A percentile compares a stretch with the other conserved stretches of the same genome.
phyloP scores from a whole-genome alignment of 1,140 invertebrate species.

The Bemisia tabaci region DNA sequence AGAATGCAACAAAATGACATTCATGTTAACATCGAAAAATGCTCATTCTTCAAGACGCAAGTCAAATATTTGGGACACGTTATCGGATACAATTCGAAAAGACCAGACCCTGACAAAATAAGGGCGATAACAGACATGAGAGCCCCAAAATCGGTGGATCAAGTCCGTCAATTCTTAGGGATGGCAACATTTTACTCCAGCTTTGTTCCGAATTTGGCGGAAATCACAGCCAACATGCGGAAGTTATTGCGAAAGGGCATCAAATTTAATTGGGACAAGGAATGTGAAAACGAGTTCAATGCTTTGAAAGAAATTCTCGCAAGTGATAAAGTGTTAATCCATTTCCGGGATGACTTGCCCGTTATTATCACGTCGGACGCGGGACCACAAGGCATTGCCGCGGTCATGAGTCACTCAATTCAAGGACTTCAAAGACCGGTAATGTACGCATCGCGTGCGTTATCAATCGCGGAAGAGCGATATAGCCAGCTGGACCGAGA shows the following conservation, averaged over 20 bases:
- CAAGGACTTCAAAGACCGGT: slow-evolving; percentile 31
- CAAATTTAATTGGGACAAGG: slow-evolving; percentile 14
- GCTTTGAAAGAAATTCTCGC: slow-evolving; percentile 24
- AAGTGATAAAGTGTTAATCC: slow-evolving; percentile 18
- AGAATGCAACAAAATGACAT: slow-evolving; percentile 4
- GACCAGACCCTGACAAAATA: slow-evolving; percentile 30
- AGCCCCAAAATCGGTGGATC: slow-evolving; percentile 25
- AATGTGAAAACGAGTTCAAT: slow-evolving; percentile 23
- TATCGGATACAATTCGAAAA: slow-evolving; percentile 25
- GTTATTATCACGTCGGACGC: slow-evolving; percentile 36
- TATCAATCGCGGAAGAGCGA: slow-evolving; percentile 30
- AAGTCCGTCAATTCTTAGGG: slow-evolving; percentile 32
- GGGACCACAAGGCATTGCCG: slow-evolving; percentile 33
- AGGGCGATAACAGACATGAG: slow-evolving; percentile 26
- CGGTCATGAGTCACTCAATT: slow-evolving; percentile 32
- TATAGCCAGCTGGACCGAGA: slow-evolving; percentile 37
- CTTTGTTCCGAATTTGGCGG: slow-evolving; percentile 31
- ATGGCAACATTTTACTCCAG: slow-evolving; percentile 33
- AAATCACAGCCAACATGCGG: slow-evolving; percentile 26
- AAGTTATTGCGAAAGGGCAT: slow-evolving; percentile 21
- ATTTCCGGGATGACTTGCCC: slow-evolving; percentile 29
- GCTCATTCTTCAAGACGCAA: slow-evolving; percentile 26
- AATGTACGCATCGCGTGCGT: slow-evolving; percentile 31
- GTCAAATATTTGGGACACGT: slow-evolving; percentile 30
- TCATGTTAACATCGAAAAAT: slow-evolving; percentile 28